Evolutionary conservation across 2,797 vertebrate genomes (phyloP).

Genomic region (Acanthiza pusilla): DNA sequence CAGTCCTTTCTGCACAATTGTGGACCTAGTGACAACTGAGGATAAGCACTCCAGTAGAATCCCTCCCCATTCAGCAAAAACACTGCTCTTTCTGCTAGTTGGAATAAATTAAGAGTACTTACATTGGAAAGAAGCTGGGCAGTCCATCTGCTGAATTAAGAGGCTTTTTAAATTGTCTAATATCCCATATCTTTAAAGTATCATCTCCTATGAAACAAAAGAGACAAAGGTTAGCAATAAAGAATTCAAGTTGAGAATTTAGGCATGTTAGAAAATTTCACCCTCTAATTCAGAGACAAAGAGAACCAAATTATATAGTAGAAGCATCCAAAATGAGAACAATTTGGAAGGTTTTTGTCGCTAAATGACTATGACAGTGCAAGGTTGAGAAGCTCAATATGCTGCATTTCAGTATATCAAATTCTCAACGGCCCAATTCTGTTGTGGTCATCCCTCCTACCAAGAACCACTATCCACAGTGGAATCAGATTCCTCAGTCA

Average conservation of each 20-base stretch:
- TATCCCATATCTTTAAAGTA: constrained; percentile 94
- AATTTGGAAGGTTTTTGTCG: background rate
- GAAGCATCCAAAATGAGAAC: background rate
- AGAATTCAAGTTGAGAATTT: background rate
- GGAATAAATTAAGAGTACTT: constrained; percentile 62
- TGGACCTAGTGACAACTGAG: background rate
- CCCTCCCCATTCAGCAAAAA: background rate
- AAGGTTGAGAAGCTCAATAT: background rate
- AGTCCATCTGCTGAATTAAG: constrained; percentile 83
- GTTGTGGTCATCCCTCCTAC: background rate
- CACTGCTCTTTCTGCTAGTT: background rate
- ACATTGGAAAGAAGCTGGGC: constrained; percentile 91
- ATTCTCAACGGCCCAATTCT: background rate
- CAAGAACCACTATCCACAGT: background rate
- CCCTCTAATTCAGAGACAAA: background rate
- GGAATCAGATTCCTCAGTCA: background rate
- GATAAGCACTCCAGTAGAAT: background rate
- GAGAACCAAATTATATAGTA: background rate
- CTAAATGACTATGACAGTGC: background rate
- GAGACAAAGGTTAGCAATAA: background rate
- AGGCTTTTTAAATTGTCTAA: constrained; percentile 92
- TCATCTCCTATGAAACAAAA: constrained; percentile 86
- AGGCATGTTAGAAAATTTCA: background rate
- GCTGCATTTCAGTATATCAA: background rate
- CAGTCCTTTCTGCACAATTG: background rate